These are phyloP conservation scores for Spinus pinus DNA, from an alignment of 2,797 vertebrate species.

Conservation along the genomic window DNA sequence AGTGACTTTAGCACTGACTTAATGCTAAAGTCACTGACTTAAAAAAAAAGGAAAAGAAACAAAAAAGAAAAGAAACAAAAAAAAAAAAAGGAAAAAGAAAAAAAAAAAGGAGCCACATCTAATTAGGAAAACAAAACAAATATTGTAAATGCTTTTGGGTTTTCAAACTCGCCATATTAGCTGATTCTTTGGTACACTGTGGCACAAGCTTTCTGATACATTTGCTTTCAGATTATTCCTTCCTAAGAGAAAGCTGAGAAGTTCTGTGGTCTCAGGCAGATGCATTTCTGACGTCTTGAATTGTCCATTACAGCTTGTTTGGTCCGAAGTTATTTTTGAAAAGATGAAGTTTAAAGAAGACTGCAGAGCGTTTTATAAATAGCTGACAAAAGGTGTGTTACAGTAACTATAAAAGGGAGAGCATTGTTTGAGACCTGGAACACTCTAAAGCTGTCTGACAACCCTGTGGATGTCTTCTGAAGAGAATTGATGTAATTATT, in stretches of 20 bases:
- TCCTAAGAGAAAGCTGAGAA: not conserved
- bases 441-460: not conserved
- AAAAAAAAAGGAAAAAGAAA: no score
- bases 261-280: constrained; percentile 23
- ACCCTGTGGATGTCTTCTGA: not conserved
- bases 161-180: not conserved
- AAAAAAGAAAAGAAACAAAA: no score
- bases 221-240: constrained; percentile 12
- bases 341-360: constrained; percentile 6
- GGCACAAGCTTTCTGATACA: not conserved
- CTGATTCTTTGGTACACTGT: not conserved
- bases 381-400: not conserved
- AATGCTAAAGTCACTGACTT: no score
- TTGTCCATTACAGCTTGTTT: constrained; percentile 37
- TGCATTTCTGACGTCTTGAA: not conserved
- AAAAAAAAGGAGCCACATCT: not conserved
- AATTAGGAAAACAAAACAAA: constrained; percentile 1
- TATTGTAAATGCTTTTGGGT: not conserved
- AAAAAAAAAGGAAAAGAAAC: no score
- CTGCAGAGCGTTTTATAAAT: not conserved
- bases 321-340: constrained; percentile 33
- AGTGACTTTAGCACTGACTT: no score
- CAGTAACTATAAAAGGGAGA: not conserved
- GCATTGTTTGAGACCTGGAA: not conserved
- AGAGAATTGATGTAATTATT: not conserved